Conservation (phyloP, 2,113 vertebrate genomes). For the Rhynchopsitta pachyrhyncha region DNA sequence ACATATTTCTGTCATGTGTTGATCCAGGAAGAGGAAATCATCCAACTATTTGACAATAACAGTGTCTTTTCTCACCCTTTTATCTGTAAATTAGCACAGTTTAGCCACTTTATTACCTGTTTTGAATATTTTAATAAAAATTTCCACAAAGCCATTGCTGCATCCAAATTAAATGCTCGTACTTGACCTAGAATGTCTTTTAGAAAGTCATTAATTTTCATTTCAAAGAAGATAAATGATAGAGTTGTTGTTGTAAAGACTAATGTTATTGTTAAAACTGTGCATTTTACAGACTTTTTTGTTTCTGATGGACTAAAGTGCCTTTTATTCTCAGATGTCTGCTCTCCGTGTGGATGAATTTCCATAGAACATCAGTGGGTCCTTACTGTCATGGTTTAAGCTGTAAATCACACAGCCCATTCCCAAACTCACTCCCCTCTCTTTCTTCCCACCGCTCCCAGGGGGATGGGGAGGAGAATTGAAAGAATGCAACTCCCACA, state of each 20-base stretch:
- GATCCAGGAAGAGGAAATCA: not conserved
- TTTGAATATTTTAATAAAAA: slow-evolving; percentile 22
- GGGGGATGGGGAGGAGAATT: no score
- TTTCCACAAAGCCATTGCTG: not conserved
- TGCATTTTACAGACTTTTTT: not conserved
- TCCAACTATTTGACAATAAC: not conserved
- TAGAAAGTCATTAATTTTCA: slow-evolving; percentile 26
- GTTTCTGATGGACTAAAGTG: not conserved
- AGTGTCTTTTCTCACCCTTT: not conserved
- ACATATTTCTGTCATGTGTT: not conserved
- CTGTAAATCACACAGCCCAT: no score
- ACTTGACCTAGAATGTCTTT: slow-evolving; percentile 1
- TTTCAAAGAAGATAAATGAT: not conserved
- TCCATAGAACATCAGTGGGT: not conserved
- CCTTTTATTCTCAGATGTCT: not conserved
- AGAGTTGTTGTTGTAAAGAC: not conserved
- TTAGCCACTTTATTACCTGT: slow-evolving; percentile 1
- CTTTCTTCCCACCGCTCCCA: no score
- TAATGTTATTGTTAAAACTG: not conserved
- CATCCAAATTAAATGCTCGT: slow-evolving; percentile 1
- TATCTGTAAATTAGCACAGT: not conserved
- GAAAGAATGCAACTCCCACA: no score
- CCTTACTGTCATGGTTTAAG: not conserved
- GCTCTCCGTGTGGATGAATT: not conserved
- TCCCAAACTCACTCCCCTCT: no score